phyloP scores from a whole-genome alignment of 1,140 invertebrate species.

The Riptortus pedestris region DNA sequence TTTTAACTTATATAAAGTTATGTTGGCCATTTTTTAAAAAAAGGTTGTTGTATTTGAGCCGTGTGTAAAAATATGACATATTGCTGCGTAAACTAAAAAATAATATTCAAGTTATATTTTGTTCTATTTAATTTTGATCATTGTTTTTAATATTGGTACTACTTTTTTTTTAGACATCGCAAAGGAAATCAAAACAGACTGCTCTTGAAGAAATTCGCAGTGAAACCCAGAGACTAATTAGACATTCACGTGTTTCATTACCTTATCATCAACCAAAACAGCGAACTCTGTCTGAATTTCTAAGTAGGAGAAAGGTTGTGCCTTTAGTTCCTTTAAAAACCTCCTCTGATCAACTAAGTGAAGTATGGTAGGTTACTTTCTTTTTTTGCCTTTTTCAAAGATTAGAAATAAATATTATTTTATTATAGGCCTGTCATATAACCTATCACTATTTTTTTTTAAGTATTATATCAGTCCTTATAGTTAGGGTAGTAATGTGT shows the following conservation, averaged over 20 bases:
- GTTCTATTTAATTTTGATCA: too few species aligned
- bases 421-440: neutral
- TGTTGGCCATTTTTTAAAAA: too few species aligned
- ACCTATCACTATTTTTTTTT: neutral
- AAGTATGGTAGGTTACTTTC: constrained; percentile 43
- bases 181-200: constrained; percentile 26
- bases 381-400: neutral
- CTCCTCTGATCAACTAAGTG: constrained; percentile 42
- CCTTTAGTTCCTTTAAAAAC: constrained; percentile 41
- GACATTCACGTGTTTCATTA: constrained; percentile 55
- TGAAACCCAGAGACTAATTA: constrained; percentile 52
- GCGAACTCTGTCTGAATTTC: constrained; percentile 58
- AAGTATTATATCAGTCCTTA: neutral
- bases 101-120: too few species aligned
- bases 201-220: constrained; percentile 43
- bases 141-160: too few species aligned
- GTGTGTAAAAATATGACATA: too few species aligned
- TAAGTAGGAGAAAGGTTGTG: constrained; percentile 39
- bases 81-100: too few species aligned
- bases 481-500: too few species aligned
- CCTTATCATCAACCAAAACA: constrained; percentile 70
- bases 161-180: neutral
- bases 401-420: neutral
- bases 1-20: too few species aligned
- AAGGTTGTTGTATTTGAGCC: too few species aligned